A percentile compares a stretch with the other conserved stretches of the same genome.
These are phyloP conservation scores for Netelia fuscicornis DNA, from an alignment of 2,888 invertebrate genomes.

Conservation along the genomic window DNA sequence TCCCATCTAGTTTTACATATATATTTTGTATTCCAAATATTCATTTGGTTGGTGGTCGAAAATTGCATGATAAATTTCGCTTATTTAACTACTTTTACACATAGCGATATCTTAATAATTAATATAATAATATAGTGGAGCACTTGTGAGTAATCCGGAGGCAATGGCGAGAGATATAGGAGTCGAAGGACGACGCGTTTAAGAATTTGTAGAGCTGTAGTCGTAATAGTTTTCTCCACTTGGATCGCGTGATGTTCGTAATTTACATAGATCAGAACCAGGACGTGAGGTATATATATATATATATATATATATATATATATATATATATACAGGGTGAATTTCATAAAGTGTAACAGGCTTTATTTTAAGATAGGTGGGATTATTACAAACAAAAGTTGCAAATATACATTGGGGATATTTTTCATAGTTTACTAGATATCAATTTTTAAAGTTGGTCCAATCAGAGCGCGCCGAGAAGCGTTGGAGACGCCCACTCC, in stretches of 20 bases:
- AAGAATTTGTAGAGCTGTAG: slow-evolving; percentile 9
- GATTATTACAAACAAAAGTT: too few species aligned
- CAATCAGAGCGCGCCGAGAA: too few species aligned
- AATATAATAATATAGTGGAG: neutral
- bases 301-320: neutral
- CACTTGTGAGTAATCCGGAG: slow-evolving; percentile 8
- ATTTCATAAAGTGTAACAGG: too few species aligned
- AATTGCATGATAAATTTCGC: too few species aligned
- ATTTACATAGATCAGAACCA: neutral
- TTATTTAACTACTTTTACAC: neutral
- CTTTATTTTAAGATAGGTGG: too few species aligned
- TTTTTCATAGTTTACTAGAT: too few species aligned
- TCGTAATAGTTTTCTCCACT: neutral
- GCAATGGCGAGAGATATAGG: neutral
- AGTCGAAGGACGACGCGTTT: slow-evolving; percentile 16
- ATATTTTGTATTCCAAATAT: neutral
- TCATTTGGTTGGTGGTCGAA: too few species aligned
- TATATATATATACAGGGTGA: too few species aligned
- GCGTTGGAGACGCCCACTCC: too few species aligned
- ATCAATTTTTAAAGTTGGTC: too few species aligned
- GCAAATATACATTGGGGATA: too few species aligned
- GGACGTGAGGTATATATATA: neutral
- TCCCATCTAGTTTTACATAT: neutral
- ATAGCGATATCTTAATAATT: neutral
- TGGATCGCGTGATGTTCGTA: slow-evolving; percentile 28